Evolutionary conservation across 2,888 invertebrate species (phyloP), one percentile per base, ranked within the genome.

Genomic region (Clanis bilineata): DNA sequence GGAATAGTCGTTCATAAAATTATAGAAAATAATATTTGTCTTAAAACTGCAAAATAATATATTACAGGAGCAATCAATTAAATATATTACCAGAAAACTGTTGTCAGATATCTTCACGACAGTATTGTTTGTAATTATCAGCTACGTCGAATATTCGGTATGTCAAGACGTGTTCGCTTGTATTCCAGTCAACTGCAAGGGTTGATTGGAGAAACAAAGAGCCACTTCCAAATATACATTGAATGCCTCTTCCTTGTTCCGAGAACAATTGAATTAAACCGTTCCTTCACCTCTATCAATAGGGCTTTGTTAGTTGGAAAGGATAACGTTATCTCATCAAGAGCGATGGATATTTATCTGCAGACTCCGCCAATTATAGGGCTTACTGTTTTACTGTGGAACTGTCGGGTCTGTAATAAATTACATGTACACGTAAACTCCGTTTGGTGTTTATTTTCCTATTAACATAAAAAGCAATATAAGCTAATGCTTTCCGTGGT

Each of bases 211-310:
- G 47, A 47, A 25, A 51, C 51, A 58, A 58, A 21, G 36, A 47
- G 25, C 12, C 39, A 51, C 12, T 39, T 6, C 57, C 47, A 38
- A 57, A 57, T 44, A 57, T 58, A 25, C 39, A 51, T 15, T 38
- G 23, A 22, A 12, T 57, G n/a, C 15, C 6, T 38, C 36, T 45
- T 58, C 38, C 38, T 38, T 22, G 47, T 51, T 25, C 18, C 6
- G 23, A 23, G 23, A 25, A 47, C 58, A 58, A 51, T 51, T 39
- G 25, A 39, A 58, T 39, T 15, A 47, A 47, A 15, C 51, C 47
- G 39, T 47, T 39, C 38, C 38, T 38, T 51, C 25, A 18, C 39
- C 36, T 15, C 43, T 38, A 47, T 39, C 25, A 47, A 38, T 32
- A 51, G 47, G 39, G 25, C 25, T 58, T 39, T 39, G 25, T 47